phyloP scores from a whole-genome alignment of 92 coral and sea anemone genomes.

The Phymanthus crucifer region DNA sequence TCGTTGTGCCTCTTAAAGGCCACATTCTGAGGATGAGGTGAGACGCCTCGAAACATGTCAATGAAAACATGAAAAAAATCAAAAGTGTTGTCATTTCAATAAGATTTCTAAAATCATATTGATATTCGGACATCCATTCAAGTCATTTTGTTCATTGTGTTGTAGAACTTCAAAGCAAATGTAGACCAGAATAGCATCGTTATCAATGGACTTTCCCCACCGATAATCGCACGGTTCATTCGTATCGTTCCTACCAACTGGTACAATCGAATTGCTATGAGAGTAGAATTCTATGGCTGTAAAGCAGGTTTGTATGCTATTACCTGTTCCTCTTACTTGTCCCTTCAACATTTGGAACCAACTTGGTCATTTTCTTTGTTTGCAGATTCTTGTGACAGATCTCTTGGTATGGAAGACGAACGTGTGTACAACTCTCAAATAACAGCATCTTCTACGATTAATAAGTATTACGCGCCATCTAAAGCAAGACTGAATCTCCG shows the following conservation, averaged over 20 bases:
- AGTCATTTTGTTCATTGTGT: not conserved
- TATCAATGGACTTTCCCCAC: slow-evolving; percentile 16
- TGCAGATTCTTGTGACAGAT: slow-evolving; percentile 31
- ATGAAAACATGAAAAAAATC: no score
- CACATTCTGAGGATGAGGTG: no score
- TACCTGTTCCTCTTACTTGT: not conserved
- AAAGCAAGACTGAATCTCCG: slow-evolving; percentile 53
- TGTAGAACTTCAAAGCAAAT: slow-evolving; percentile 31
- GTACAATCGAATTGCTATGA: slow-evolving; percentile 35
- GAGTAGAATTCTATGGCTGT: slow-evolving; percentile 41
- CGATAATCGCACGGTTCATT: slow-evolving; percentile 25
- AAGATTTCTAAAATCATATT: no score
- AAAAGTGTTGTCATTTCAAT: no score
- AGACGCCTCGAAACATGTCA: no score
- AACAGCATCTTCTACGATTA: slow-evolving; percentile 59
- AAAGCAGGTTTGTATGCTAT: slow-evolving; percentile 17
- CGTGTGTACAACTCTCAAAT: slow-evolving; percentile 58
- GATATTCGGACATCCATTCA: not conserved
- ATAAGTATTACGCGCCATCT: slow-evolving; percentile 49
- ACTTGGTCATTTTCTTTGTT: not conserved
- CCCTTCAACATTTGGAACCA: not conserved
- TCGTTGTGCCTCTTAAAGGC: no score
- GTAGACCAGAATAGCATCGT: slow-evolving; percentile 35
- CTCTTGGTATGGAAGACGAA: slow-evolving; percentile 64
- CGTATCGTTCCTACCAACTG: slow-evolving; percentile 36